These are phyloP conservation scores for Chalcis sispes DNA, from an alignment of 2,888 invertebrate species.

Conservation along the genomic window DNA sequence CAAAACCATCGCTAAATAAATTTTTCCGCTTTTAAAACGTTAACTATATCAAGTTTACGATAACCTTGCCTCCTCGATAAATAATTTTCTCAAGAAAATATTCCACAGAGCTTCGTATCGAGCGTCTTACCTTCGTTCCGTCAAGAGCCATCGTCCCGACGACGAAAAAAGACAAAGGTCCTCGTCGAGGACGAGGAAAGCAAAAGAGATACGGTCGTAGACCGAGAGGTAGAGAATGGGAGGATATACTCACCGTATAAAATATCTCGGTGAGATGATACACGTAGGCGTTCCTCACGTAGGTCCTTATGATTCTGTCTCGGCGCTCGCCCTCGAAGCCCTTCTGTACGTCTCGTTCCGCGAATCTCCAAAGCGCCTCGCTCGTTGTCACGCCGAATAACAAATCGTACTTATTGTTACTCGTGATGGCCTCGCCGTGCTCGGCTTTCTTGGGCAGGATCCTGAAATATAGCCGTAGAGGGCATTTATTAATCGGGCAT, in stretches of 20 bases:
- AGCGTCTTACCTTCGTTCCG: too few relatives aligned
- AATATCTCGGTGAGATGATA: conserved; percentile 98
- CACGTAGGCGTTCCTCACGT: conserved; percentile 95
- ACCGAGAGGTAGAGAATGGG: neutral
- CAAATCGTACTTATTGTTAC: conserved; percentile 85
- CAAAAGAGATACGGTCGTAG: neutral
- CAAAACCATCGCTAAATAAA: too few relatives aligned
- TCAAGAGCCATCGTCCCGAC: too few relatives aligned
- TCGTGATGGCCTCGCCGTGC: conserved; percentile 73
- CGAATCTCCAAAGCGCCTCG: conserved; percentile 94
- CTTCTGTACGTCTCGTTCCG: conserved; percentile 87
- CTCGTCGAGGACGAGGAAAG: neutral
- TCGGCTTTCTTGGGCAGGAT: conserved; percentile 70
- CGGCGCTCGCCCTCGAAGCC: conserved; percentile 92
- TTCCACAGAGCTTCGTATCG: too few relatives aligned
- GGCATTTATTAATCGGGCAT: conserved; percentile 25
- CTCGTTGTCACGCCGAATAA: conserved; percentile 94
- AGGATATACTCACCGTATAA: conserved; percentile 83
- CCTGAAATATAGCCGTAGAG: conserved; percentile 59
- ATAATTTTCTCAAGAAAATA: too few relatives aligned
- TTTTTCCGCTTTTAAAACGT: too few relatives aligned
- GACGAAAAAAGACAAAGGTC: neutral
- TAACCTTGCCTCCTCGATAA: too few relatives aligned
- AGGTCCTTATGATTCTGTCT: conserved; percentile 91
- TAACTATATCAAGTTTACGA: too few relatives aligned